These are phyloP conservation scores for Heliconius erato DNA, from an alignment of 2,888 invertebrate genomes.

Conservation along the genomic window DNA sequence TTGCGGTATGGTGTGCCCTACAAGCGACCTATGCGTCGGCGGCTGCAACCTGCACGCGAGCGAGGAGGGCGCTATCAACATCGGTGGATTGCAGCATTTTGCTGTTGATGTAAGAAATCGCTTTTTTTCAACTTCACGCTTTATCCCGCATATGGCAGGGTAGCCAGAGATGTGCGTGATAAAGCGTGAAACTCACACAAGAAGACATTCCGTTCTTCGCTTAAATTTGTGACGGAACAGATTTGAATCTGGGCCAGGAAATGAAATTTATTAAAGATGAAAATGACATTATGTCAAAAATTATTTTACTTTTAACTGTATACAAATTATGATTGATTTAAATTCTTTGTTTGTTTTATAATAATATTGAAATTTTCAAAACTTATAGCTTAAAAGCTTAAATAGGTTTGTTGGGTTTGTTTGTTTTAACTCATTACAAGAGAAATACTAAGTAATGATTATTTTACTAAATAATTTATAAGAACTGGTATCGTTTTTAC, in stretches of 20 bases:
- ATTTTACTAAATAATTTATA: neutral
- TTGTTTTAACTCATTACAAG: constrained; percentile 37
- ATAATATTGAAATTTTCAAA: too few species aligned
- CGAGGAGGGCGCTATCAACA: constrained; percentile 99
- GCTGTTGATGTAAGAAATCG: constrained; percentile 93
- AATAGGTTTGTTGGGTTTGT: too few species aligned
- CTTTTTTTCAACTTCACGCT: neutral
- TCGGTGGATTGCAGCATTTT: constrained; percentile 99
- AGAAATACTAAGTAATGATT: constrained; percentile 50
- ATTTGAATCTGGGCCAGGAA: too few species aligned
- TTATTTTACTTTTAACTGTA: neutral
- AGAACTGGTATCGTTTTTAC: constrained; percentile 19
- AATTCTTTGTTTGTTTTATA: neutral
- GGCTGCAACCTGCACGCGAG: constrained; percentile 98
- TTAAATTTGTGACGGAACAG: neutral
- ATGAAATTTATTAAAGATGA: neutral
- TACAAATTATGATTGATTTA: neutral
- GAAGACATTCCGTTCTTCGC: neutral
- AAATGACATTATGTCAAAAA: neutral
- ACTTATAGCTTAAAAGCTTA: too few species aligned
- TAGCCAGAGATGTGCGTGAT: neutral
- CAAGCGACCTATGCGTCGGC: constrained; percentile 99
- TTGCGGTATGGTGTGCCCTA: constrained; percentile 99
- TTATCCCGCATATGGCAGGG: too few species aligned
- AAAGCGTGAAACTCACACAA: too few species aligned